Evolutionary conservation across 2,888 invertebrate genomes (phyloP), one percentile per base, ranked within the genome.

Genomic region (Drosophila conformis): DNA sequence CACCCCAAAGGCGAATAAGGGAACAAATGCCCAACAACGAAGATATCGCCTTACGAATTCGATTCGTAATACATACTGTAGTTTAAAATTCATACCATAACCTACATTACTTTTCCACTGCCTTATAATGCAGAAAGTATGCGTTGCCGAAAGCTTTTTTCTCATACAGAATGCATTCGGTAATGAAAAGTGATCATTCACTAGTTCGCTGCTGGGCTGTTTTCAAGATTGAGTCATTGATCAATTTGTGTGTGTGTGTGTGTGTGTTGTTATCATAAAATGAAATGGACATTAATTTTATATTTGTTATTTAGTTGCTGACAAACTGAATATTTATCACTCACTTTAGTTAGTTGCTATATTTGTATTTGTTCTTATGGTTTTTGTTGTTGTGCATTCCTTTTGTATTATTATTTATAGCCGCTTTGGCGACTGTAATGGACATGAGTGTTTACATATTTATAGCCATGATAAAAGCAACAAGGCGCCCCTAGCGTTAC

Each of bases 391-490:
- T 58, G 40, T 54, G 21, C 15, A 25, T 46, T 61, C 29, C 42
- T 42, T 40, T 29, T 49, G 68, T 66, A 60, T 69, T 69, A 69
- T 65, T 71, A 71, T 85, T 85, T 85, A 82, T 76, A 59, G 73
- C 56, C 69, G 69, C 61, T 72, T 52, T 49, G 60, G 63, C 53
- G 62, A 65, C 67, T 68, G 58, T 68, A 76, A 76, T 83, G 61
- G 57, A 27, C 52, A 54, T 72, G 83, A 74, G 52, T 59, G 60
- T 51, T 46, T 42, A 36, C 27, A 79, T 64, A 88, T 85, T 82
- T 85, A 87, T 82, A 86, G 83, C 21, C 51, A 33, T 64, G 83
- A 88, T 88, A 88, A 82, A 64, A 38, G 49, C 40, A 31, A 59
- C 38, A 63, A 36, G 48, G 48, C 51, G 42, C 52, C 68, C 67